phyloP scores from a whole-genome alignment of 2,888 invertebrate species.

The Eudasyphora cyanicolor region DNA sequence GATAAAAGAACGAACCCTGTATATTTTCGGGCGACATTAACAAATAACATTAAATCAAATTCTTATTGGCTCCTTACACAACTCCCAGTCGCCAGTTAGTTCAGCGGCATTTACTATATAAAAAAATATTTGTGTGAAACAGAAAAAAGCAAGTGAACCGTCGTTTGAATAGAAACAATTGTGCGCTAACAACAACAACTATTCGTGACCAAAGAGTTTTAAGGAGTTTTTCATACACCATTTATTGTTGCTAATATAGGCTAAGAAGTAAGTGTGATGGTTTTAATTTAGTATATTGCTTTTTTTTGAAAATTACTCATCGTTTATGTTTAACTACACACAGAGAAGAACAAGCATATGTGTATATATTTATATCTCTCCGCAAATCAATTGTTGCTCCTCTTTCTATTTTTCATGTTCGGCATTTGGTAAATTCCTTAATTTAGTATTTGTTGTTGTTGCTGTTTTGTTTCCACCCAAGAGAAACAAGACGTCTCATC shows the following conservation, averaged over 20 bases:
- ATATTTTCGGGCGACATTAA: too few species aligned
- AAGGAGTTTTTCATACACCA: background rate
- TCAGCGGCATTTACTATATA: background rate
- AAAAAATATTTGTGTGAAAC: constrained; percentile 4
- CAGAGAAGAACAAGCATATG: constrained; percentile 17
- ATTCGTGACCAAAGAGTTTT: background rate
- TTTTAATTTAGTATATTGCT: background rate
- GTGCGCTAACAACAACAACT: background rate
- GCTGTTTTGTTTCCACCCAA: constrained; percentile 15
- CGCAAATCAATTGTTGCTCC: constrained; percentile 62
- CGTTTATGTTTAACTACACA: constrained; percentile 13
- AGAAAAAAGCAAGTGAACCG: background rate
- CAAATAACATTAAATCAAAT: too few species aligned
- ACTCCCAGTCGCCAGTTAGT: too few species aligned
- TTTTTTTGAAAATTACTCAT: constrained; percentile 50
- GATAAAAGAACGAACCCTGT: too few species aligned
- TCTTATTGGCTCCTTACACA: too few species aligned
- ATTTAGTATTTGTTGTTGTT: background rate
- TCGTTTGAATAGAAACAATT: background rate
- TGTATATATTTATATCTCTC: constrained; percentile 29
- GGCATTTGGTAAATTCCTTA: constrained; percentile 21
- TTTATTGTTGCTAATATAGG: background rate
- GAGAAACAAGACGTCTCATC: constrained; percentile 1
- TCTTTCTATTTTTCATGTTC: constrained; percentile 29
- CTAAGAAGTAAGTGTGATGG: constrained; percentile 47